A percentile compares a stretch with the other conserved stretches of the same genome.
phyloP scores from a whole-genome alignment of 2,888 invertebrate genomes.

The Eurytoma adleriae region DNA sequence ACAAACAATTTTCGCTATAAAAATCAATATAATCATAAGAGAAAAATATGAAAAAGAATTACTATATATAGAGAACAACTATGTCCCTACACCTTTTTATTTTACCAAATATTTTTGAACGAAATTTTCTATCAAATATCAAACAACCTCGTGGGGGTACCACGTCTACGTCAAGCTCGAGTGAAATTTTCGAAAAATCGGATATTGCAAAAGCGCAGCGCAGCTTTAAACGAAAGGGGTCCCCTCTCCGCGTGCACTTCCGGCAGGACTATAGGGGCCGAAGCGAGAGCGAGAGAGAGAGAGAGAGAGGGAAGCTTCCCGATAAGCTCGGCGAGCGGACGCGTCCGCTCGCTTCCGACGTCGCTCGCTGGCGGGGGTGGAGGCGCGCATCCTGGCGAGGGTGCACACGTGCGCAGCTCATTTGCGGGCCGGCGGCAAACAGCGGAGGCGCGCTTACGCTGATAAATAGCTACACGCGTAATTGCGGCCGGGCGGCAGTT shows the following conservation, averaged over 20 bases:
- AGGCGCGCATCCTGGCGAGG: not conserved
- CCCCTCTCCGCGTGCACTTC: not conserved
- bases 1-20: too few species aligned
- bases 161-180: not conserved
- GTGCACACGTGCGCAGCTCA: constrained; percentile 11
- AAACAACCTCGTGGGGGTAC: not conserved
- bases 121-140: not conserved
- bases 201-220: not conserved
- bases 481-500: constrained; percentile 21
- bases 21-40: too few species aligned
- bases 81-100: too few species aligned
- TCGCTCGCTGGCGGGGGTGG: not conserved
- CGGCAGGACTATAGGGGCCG: not conserved
- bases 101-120: too few species aligned
- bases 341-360: not conserved
- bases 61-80: too few species aligned
- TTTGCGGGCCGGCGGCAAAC: constrained; percentile 24
- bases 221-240: too few species aligned
- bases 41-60: too few species aligned
- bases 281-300: not conserved
- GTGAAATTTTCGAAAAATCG: too few species aligned
- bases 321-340: constrained; percentile 26
- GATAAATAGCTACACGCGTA: constrained; percentile 47
- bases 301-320: not conserved
- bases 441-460: constrained; percentile 24